phyloP scores from a whole-genome alignment of 2,797 vertebrate species.

The Myotis planiceps region DNA sequence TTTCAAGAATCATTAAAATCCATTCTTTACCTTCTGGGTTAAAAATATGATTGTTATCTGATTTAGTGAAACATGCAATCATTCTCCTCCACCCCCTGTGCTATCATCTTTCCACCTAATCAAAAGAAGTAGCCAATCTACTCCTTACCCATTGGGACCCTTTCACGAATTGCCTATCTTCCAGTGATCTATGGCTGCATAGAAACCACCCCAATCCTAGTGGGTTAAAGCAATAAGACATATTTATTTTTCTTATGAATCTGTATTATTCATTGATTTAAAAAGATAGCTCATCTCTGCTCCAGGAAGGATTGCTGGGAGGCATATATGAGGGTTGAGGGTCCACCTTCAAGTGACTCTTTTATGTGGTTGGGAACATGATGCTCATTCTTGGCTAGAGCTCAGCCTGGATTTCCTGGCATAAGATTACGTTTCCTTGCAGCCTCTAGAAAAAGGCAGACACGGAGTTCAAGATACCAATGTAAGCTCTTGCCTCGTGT shows the following conservation, averaged over 20 bases:
- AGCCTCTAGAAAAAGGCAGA: background rate
- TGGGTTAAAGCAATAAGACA: background rate
- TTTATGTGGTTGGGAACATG: background rate
- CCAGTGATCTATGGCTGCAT: background rate
- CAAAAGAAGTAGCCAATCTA: background rate
- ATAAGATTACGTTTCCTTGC: background rate
- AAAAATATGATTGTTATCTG: background rate
- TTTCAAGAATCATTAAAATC: constrained; percentile 32
- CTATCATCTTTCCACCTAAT: background rate
- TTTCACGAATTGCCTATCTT: background rate
- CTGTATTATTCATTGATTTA: background rate
- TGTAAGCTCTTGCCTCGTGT: background rate
- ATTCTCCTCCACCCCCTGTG: background rate
- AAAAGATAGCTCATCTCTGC: background rate
- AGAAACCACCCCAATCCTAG: background rate
- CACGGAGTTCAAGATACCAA: background rate
- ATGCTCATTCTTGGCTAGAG: background rate
- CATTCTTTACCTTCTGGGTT: background rate
- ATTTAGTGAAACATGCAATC: constrained; percentile 7
- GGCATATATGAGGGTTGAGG: rapidly evolving
- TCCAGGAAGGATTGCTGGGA: background rate
- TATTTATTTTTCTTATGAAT: background rate
- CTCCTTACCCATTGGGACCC: background rate
- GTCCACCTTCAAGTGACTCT: background rate
- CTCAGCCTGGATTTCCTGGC: background rate